phyloP scores from a whole-genome alignment of 1,140 invertebrate species.

The Drosophila teissieri region DNA sequence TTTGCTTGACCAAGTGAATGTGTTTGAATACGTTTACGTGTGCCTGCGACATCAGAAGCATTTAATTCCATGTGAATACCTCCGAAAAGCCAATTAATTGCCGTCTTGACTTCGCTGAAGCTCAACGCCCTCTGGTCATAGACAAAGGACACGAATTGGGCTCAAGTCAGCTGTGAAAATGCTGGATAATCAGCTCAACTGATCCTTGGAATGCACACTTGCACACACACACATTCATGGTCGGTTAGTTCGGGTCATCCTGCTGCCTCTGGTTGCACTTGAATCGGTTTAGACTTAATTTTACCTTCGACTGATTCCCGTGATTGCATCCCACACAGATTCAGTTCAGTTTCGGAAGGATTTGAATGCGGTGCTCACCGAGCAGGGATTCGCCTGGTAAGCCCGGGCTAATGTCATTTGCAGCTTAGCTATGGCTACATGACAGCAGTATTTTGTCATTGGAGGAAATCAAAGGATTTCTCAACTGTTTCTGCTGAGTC shows the following conservation, averaged over 20 bases:
- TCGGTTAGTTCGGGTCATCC: constrained; percentile 11
- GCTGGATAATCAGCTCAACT: constrained; percentile 35
- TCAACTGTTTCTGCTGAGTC: constrained; percentile 65
- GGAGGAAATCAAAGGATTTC: constrained; percentile 51
- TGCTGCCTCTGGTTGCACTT: constrained; percentile 16
- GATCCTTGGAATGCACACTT: constrained; percentile 24
- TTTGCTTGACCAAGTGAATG: not conserved
- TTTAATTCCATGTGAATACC: constrained; percentile 14
- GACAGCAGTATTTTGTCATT: constrained; percentile 65
- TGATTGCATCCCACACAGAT: constrained; percentile 13
- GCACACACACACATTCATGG: constrained; percentile 1
- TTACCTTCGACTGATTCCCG: constrained; percentile 27
- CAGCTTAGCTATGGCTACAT: constrained; percentile 57
- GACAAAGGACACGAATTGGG: constrained; percentile 25
- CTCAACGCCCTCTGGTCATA: constrained; percentile 11
- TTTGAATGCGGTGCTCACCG: constrained; percentile 22
- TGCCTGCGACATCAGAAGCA: not conserved
- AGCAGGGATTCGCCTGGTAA: constrained; percentile 29
- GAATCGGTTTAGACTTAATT: constrained; percentile 45
- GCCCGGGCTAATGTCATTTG: constrained; percentile 63
- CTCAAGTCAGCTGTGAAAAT: constrained; percentile 64
- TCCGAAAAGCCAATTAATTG: constrained; percentile 34
- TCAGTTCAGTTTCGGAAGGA: constrained; percentile 5
- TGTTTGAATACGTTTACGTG: too few species aligned
- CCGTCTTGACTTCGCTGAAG: constrained; percentile 5